Evolutionary conservation across 2,113 vertebrate genomes (phyloP).

Genomic region (Apteryx owenii): DNA sequence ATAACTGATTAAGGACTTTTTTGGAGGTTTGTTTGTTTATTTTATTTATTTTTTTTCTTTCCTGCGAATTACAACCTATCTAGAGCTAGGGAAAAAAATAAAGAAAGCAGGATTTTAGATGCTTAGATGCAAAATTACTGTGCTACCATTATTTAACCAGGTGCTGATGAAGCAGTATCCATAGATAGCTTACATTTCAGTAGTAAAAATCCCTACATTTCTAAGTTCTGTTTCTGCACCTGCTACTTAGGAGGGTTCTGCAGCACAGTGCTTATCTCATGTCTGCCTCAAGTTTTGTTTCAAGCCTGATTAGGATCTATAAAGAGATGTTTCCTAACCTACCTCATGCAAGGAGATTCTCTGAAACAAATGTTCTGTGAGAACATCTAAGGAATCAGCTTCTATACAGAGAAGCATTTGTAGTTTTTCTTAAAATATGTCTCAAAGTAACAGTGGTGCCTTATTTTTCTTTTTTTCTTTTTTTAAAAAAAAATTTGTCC

Average conservation of each 20-base stretch:
- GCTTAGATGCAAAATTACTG: background rate
- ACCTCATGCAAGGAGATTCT: background rate
- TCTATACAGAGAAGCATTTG: background rate
- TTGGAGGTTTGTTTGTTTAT: background rate
- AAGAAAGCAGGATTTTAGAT: slow-evolving; percentile 10
- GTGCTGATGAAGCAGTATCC: background rate
- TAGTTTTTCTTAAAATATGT: background rate
- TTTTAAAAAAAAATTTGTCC: background rate
- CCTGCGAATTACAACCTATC: background rate
- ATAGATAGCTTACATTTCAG: background rate
- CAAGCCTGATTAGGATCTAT: background rate
- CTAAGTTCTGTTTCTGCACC: background rate
- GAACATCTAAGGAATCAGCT: background rate
- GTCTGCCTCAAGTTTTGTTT: background rate
- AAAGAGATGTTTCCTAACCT: background rate
- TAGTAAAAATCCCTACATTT: background rate
- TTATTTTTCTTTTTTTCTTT: background rate
- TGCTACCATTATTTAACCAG: background rate
- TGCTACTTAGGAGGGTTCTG: background rate
- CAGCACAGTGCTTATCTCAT: background rate
- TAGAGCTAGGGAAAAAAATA: background rate
- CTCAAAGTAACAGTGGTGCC: background rate
- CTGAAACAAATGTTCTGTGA: background rate
- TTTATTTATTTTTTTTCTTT: background rate
- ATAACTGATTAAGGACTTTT: background rate